Conservation (phyloP, 2,888 invertebrate species). For the Orchestes rusci region DNA sequence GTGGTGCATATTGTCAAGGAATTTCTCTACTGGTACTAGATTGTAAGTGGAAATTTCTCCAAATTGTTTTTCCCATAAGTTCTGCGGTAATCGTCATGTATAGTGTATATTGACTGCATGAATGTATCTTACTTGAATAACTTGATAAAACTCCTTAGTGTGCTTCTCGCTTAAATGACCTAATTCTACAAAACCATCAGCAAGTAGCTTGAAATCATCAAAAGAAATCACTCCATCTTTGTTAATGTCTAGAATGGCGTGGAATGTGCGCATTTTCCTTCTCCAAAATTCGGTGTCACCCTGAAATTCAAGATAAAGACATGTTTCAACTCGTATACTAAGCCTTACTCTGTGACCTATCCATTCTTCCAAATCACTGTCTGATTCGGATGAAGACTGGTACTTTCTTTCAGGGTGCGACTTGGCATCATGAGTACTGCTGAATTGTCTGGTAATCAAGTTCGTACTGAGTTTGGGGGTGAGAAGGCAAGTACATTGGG, state of each 20-base stretch:
- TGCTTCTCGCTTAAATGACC: conserved; percentile 64
- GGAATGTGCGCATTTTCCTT: conserved; percentile 78
- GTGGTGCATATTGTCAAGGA: conserved; percentile 75
- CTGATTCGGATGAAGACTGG: conserved; percentile 43
- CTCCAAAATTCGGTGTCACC: conserved; percentile 67
- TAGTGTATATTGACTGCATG: neutral
- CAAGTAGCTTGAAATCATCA: conserved; percentile 71
- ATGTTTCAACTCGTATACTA: too few species aligned
- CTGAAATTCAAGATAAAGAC: too few species aligned
- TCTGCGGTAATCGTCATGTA: conserved; percentile 39
- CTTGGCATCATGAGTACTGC: conserved; percentile 43
- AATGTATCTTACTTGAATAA: conserved; percentile 54
- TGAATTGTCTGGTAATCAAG: conserved; percentile 39
- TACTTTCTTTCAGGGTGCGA: conserved; percentile 42
- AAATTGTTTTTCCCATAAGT: conserved; percentile 78
- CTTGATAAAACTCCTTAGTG: conserved; percentile 60
- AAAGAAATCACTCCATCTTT: conserved; percentile 79
- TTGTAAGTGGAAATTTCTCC: conserved; percentile 76
- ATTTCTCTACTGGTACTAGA: conserved; percentile 73
- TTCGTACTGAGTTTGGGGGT: conserved; percentile 7
- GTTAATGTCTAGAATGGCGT: conserved; percentile 75
- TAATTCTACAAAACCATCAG: conserved; percentile 65
- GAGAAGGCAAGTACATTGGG: conserved; percentile 15
- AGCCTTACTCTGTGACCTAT: conserved; percentile 39
- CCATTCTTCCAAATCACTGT: conserved; percentile 56